Evolutionary conservation across 2,888 invertebrate genomes (phyloP).

Genomic region (Geotrupes spiniger): DNA sequence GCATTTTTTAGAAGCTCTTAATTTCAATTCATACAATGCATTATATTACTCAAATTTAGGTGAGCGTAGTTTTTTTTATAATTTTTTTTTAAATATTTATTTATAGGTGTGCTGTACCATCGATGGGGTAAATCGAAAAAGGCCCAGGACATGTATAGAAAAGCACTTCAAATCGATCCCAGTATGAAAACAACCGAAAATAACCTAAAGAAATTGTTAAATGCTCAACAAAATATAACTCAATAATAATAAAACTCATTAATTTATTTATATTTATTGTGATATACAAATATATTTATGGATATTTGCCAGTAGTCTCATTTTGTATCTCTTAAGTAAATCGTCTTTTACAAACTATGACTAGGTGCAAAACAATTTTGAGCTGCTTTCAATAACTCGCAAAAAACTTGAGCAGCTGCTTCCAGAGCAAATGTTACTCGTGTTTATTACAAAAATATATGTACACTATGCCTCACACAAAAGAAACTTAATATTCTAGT

Average conservation of each 20-base stretch:
- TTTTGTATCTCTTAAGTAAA: too few species aligned
- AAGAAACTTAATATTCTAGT: background rate
- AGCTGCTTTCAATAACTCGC: slow-evolving; percentile 2
- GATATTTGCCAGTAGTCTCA: slow-evolving; percentile 8
- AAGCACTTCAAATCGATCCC: slow-evolving; percentile 72
- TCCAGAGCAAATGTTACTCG: too few species aligned
- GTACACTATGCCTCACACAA: background rate
- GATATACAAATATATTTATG: slow-evolving; percentile 19
- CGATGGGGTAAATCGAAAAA: slow-evolving; percentile 77
- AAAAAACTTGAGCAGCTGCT: slow-evolving; percentile 9
- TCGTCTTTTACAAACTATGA: background rate
- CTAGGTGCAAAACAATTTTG: slow-evolving; percentile 12
- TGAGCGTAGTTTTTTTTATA: slow-evolving; percentile 43
- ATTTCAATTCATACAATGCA: slow-evolving; percentile 66
- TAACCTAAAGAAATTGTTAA: slow-evolving; percentile 59
- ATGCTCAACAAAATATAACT: slow-evolving; percentile 23
- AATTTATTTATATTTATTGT: slow-evolving; percentile 18
- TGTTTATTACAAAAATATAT: slow-evolving; percentile 11
- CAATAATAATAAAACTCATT: slow-evolving; percentile 9
- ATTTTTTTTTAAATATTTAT: background rate
- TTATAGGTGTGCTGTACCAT: slow-evolving; percentile 84
- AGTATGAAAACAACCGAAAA: slow-evolving; percentile 64
- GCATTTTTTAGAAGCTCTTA: slow-evolving; percentile 75
- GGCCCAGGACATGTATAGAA: slow-evolving; percentile 73
- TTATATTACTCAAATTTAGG: slow-evolving; percentile 88